Percentiles rank a stretch among this genome's conserved stretches.
phyloP scores from a whole-genome alignment of 2,888 invertebrate species.

The Itoplectis maculator region DNA sequence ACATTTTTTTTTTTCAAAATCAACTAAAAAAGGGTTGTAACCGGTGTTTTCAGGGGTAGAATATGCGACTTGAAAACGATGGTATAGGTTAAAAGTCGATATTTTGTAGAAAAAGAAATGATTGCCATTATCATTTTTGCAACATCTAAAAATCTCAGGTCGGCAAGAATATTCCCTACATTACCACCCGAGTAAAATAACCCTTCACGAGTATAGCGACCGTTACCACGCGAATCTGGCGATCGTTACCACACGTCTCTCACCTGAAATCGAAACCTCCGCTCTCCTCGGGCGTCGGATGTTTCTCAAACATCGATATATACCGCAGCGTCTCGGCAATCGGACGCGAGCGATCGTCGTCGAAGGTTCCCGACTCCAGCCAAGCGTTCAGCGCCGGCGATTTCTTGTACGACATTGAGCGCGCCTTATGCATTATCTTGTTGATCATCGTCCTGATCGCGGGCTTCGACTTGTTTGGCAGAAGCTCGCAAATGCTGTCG shows the following conservation, averaged over 20 bases:
- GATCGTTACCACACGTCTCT: not conserved
- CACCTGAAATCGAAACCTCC: constrained; percentile 71
- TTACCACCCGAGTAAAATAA: no score
- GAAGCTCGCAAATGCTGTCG: constrained; percentile 69
- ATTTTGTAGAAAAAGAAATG: no score
- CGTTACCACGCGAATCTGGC: not conserved
- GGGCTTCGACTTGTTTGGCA: constrained; percentile 73
- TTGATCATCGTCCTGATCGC: constrained; percentile 75
- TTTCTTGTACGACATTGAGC: constrained; percentile 57
- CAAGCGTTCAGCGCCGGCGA: constrained; percentile 72
- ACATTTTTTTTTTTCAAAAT: no score
- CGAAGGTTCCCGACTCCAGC: constrained; percentile 74
- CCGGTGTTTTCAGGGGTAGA: no score
- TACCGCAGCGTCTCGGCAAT: constrained; percentile 78
- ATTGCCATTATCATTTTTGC: no score
- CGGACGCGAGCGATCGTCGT: constrained; percentile 70
- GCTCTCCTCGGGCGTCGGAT: constrained; percentile 74
- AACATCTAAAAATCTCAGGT: no score
- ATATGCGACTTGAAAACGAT: no score
- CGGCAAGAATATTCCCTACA: no score
- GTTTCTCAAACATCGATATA: constrained; percentile 78
- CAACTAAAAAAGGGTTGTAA: no score
- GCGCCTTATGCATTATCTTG: constrained; percentile 73
- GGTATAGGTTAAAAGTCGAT: no score
- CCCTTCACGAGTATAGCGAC: no score